phyloP scores from a whole-genome alignment of 2,797 vertebrate genomes.

The Pangasius sanitwongsei region DNA sequence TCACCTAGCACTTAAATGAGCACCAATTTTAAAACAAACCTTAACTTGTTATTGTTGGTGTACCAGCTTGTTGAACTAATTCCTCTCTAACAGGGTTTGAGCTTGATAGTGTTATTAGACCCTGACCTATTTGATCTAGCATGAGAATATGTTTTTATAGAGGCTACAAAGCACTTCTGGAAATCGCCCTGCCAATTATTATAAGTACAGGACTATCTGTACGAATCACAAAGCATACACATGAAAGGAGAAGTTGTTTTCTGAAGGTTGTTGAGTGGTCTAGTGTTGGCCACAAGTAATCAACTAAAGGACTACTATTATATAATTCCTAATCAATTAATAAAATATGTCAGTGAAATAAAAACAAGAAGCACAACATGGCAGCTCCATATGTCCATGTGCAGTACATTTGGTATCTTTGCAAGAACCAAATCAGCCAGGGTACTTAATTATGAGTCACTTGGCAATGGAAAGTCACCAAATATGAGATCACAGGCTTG shows the following conservation, averaged over 20 bases:
- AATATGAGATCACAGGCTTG: neutral
- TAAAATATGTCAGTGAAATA: neutral
- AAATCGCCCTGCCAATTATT: slow-evolving; percentile 2
- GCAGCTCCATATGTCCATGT: neutral
- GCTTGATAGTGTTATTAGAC: slow-evolving; percentile 3
- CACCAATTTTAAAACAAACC: neutral
- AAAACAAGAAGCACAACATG: neutral
- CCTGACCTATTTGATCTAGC: neutral
- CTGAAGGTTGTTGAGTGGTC: neutral
- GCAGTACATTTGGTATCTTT: neutral
- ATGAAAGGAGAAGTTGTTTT: neutral
- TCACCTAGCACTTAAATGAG: neutral
- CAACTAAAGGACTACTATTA: neutral
- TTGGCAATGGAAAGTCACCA: neutral
- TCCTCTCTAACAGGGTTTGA: neutral
- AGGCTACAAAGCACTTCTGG: slow-evolving; percentile 13
- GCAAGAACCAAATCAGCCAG: neutral
- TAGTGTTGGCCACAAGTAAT: neutral
- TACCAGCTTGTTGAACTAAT: neutral
- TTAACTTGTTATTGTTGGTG: neutral
- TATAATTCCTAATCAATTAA: neutral
- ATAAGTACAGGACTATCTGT: neutral
- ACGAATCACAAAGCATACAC: neutral
- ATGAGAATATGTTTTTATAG: neutral
- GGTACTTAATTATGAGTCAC: neutral